These are phyloP conservation scores for Hydraecia micacea DNA, from an alignment of 2,888 invertebrate species.

Conservation along the genomic window DNA sequence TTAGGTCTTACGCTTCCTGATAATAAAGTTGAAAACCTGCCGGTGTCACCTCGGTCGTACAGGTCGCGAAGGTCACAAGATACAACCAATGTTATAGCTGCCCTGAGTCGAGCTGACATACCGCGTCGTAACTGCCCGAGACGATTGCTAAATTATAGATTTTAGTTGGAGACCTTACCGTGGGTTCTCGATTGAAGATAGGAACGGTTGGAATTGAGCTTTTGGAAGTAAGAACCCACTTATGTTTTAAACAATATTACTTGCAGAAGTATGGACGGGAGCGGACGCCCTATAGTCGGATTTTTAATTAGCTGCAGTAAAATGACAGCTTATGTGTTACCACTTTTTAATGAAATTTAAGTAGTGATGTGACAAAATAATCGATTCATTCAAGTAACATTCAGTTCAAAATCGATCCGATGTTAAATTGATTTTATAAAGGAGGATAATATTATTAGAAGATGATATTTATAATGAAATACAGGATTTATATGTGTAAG, in stretches of 20 bases:
- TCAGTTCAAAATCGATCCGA: too few species aligned
- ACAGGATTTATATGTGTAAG: too few species aligned
- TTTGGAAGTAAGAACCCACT: not conserved
- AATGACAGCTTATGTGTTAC: too few species aligned
- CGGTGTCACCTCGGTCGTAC: conserved; percentile 29
- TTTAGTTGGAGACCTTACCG: conserved; percentile 30
- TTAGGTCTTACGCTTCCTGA: not conserved
- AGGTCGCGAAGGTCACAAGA: conserved; percentile 34
- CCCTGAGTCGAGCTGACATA: conserved; percentile 47
- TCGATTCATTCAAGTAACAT: too few species aligned
- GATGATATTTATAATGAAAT: too few species aligned
- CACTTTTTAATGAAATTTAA: too few species aligned
- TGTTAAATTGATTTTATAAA: too few species aligned
- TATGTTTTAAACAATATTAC: not conserved
- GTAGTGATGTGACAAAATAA: too few species aligned
- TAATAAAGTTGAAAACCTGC: conserved; percentile 42
- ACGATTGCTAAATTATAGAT: conserved; percentile 57
- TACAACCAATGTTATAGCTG: conserved; percentile 56
- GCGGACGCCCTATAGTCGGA: too few species aligned
- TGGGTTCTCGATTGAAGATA: conserved; percentile 31
- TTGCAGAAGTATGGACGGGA: not conserved
- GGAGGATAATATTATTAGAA: too few species aligned
- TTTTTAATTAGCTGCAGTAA: too few species aligned
- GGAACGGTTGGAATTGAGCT: not conserved
- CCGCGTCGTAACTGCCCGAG: conserved; percentile 50